Evolutionary conservation across 2,113 vertebrate species (phyloP), one percentile per base, ranked within the genome.

Genomic region (Cromileptes altivelis): DNA sequence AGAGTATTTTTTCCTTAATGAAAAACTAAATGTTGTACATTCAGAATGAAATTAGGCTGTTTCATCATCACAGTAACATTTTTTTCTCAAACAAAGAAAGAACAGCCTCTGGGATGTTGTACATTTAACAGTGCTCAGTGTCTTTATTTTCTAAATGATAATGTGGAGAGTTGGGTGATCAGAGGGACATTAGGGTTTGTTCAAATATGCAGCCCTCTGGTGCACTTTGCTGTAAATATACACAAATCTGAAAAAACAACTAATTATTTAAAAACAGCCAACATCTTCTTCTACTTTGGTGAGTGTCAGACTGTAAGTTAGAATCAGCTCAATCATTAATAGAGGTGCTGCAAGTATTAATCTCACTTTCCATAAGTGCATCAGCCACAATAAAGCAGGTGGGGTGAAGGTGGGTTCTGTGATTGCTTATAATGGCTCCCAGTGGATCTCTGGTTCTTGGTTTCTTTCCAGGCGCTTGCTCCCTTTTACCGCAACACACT

Each of bases 181-280:
- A 57, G 27, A 56, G 49, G n/a, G 45, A 45, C 65, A 80, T 69
- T 58, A 57, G 4, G 19, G 53, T 76, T 49, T 57, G n/a, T 47
- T 56, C 10, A 69, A 69, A 69, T 68, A 61, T 74, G 45, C 33
- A 73, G 30, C 56, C 37, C 23, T 37, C 49, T 70, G 67, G 6
- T 53, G 19, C 49, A 37, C 27, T 37, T 15, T 33, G n/a, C 18
- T 2, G 1, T 40, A 18, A 71, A 49, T 58, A 55, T 47, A 25
- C 60, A 53, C 30, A 42, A 1, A 70, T 58, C 37, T 64, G 21
- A 78, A 33, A 53, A 2, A 52, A 52, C 4, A 69, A 18, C 49
- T 3, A 7, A 18, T 47, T 30, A 4, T 50, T 19, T 10, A 18
- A 47, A 65, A 65, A 47, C 62, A 23, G 21, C 21, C 21, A 45